A percentile compares a stretch with the other conserved stretches of the same genome.
phyloP scores from a whole-genome alignment of 2,113 vertebrate genomes.

The Catharus minimus region DNA sequence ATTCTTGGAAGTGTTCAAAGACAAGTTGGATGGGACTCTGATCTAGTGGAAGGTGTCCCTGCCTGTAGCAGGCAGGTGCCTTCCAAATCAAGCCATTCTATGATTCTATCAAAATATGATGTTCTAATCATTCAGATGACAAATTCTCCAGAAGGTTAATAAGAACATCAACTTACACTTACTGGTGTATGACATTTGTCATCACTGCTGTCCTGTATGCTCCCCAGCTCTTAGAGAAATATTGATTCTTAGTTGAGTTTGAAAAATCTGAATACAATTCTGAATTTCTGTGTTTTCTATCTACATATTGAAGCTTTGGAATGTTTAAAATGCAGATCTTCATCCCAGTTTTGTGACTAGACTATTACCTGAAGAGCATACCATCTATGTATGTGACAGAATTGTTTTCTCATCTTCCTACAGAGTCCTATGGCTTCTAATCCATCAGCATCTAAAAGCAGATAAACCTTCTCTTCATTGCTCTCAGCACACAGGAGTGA shows the following conservation, averaged over 20 bases:
- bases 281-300: not conserved
- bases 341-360: not conserved
- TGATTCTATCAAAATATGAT: not conserved
- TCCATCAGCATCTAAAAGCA: not conserved
- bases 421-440: not conserved
- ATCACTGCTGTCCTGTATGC: not conserved
- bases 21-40: not conserved
- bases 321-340: not conserved
- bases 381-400: not conserved
- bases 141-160: not conserved
- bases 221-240: not conserved
- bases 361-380: not conserved
- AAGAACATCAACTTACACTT: not conserved
- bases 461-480: not conserved
- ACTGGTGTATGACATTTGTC: not conserved
- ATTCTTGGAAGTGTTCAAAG: not conserved
- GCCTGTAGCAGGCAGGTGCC: not conserved
- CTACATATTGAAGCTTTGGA: not conserved
- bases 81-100: not conserved
- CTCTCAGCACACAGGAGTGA: not conserved
- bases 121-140: not conserved
- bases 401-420: not conserved
- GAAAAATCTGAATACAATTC: not conserved
- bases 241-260: not conserved
- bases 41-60: not conserved